These are phyloP conservation scores for Cryptops parisi DNA, from an alignment of 2,888 invertebrate genomes.

Conservation along the genomic window DNA sequence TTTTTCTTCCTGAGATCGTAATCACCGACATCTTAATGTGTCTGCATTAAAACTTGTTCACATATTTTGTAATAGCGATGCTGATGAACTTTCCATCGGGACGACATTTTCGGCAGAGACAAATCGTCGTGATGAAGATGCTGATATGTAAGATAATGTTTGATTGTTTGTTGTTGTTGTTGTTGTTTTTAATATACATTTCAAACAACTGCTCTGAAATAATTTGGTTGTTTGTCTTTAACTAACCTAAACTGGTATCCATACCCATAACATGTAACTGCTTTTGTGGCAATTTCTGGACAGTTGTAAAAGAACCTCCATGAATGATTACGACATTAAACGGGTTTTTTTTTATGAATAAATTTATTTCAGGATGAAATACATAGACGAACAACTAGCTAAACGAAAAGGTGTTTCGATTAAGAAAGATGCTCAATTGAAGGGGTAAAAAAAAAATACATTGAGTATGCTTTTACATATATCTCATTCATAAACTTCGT, in stretches of 20 bases:
- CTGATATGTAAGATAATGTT: constrained; percentile 82
- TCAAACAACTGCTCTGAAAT: no score
- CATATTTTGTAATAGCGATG: constrained; percentile 42
- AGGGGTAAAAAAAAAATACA: constrained; percentile 1
- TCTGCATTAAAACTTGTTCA: neutral
- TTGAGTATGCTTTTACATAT: neutral
- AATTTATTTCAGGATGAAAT: constrained; percentile 45
- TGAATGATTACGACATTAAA: no score
- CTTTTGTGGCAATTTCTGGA: no score
- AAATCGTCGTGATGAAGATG: constrained; percentile 94
- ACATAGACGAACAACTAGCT: constrained; percentile 73
- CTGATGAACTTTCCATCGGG: constrained; percentile 65
- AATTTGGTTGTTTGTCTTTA: no score
- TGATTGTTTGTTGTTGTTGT: no score
- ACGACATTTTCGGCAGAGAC: constrained; percentile 97
- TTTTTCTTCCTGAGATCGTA: neutral
- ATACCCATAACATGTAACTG: no score
- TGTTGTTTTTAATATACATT: no score
- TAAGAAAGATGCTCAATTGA: constrained; percentile 7
- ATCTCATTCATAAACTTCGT: neutral
- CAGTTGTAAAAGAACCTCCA: no score
- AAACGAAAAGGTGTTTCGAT: constrained; percentile 54
- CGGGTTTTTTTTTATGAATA: no score
- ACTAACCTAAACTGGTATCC: no score
- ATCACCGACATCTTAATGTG: neutral